phyloP scores from a whole-genome alignment of 64 coral and sea anemone species.

The Montipora efflorescens region DNA sequence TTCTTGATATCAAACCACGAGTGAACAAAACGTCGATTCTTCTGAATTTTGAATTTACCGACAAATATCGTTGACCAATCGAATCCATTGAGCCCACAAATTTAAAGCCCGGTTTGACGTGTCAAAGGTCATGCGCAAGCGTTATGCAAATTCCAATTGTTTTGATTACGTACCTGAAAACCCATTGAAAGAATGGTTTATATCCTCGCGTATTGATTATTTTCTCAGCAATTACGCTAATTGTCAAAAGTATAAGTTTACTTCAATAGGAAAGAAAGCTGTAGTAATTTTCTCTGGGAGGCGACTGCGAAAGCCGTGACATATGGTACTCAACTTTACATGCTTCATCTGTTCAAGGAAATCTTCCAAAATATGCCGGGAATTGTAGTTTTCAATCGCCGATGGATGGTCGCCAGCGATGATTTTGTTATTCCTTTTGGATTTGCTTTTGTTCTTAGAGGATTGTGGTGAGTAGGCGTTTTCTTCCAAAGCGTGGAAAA shows the following conservation, averaged over 20 bases:
- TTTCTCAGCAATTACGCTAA: conserved; percentile 30
- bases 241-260: conserved; percentile 5
- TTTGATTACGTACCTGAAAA: background rate
- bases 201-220: background rate
- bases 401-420: conserved; percentile 99
- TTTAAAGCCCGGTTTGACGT: background rate
- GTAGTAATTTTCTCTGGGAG: background rate
- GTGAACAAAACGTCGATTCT: background rate
- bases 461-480: conserved; percentile 87
- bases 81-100: conserved; percentile 23
- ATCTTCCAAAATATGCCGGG: conserved; percentile 85
- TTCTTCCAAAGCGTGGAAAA: background rate
- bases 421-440: conserved; percentile 99
- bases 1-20: background rate
- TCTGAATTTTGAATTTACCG: conserved; percentile 54
- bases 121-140: conserved; percentile 29
- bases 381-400: conserved; percentile 96
- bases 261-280: background rate
- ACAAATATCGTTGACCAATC: conserved; percentile 54
- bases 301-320: background rate
- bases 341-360: background rate
- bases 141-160: conserved; percentile 16
- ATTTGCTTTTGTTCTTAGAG: conserved; percentile 90
- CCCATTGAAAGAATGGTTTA: conserved; percentile 10
- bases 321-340: background rate